Percentiles rank a stretch among this genome's conserved stretches.
Evolutionary conservation across 2,888 invertebrate species (phyloP).

Genomic region (Epinotia nisella): DNA sequence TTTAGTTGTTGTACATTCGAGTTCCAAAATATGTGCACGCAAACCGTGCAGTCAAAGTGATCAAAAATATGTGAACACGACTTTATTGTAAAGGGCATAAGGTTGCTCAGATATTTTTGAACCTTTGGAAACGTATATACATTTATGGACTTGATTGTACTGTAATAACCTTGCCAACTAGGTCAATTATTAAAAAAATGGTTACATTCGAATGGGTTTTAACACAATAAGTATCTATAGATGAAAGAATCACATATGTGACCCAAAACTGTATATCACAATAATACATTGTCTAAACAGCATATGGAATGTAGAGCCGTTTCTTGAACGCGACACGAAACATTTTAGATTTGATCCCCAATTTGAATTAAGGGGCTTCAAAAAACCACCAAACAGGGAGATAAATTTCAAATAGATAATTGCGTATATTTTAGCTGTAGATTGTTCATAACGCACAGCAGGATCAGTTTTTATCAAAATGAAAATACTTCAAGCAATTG

Average conservation of each 20-base stretch:
- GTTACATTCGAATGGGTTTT: neutral
- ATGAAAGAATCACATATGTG: neutral
- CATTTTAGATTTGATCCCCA: neutral
- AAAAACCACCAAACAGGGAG: neutral
- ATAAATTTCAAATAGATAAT: neutral
- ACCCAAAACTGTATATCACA: neutral
- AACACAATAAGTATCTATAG: neutral
- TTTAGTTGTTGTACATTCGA: neutral
- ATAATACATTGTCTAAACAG: neutral
- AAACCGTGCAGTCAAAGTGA: no score
- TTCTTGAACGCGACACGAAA: neutral
- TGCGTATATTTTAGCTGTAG: neutral
- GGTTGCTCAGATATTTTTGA: no score
- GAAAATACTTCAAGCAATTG: conserved; percentile 5
- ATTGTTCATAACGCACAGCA: neutral
- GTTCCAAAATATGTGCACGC: no score
- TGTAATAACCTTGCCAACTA: neutral
- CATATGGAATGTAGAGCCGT: neutral
- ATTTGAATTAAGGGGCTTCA: neutral
- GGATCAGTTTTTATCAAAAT: neutral
- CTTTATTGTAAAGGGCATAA: no score
- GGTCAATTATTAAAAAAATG: neutral
- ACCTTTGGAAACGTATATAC: no score
- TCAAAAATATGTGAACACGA: no score
- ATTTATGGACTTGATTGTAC: neutral